Evolutionary conservation across 2,797 vertebrate species (phyloP).

Genomic region (Sternotherus odoratus): DNA sequence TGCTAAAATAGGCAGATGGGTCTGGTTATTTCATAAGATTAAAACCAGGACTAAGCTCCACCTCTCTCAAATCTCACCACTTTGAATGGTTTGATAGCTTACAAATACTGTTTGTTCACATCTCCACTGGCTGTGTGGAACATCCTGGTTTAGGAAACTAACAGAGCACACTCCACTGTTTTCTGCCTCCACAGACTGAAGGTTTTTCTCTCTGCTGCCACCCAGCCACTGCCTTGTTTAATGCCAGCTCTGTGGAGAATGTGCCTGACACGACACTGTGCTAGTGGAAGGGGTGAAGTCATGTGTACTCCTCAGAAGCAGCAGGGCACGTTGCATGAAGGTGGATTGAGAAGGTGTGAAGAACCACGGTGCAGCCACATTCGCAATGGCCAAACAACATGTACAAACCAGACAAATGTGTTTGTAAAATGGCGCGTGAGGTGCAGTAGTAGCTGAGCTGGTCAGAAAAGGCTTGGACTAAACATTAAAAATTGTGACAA

Average conservation of each 20-base stretch:
- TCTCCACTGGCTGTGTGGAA: not conserved
- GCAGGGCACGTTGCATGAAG: not conserved
- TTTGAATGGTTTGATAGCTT: not conserved
- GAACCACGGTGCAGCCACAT: not conserved
- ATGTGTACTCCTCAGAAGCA: too few species aligned
- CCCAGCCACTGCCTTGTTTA: not conserved
- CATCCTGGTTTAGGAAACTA: not conserved
- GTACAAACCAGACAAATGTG: not conserved
- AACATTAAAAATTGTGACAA: not conserved
- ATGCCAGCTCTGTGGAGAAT: not conserved
- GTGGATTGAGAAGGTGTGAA: not conserved
- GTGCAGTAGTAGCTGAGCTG: not conserved
- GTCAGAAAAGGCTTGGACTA: not conserved
- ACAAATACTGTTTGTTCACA: not conserved
- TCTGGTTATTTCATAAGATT: not conserved
- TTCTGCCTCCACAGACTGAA: not conserved
- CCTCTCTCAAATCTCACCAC: not conserved
- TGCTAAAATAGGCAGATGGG: not conserved
- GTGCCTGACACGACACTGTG: not conserved
- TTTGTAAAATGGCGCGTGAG: not conserved
- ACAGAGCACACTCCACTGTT: not conserved
- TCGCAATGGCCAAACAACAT: not conserved
- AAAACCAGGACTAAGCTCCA: not conserved
- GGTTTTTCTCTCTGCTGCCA: not conserved
- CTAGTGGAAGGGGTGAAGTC: not conserved